A percentile compares a stretch with the other conserved stretches of the same genome.
Evolutionary conservation across 2,797 vertebrate genomes (phyloP).

Genomic region (Semaprochilodus insignis): DNA sequence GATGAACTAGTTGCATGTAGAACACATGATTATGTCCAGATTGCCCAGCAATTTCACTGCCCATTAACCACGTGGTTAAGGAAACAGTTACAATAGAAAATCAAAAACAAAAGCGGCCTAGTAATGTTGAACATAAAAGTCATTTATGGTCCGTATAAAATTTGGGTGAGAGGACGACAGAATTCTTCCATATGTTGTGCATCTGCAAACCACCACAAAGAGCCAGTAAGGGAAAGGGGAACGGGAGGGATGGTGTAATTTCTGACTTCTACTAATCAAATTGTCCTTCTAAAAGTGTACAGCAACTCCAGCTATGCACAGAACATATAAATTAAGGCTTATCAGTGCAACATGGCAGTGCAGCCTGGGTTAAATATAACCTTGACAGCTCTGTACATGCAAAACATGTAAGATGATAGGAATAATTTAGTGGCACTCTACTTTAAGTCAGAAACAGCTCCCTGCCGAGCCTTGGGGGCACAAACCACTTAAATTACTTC

Average conservation of each 20-base stretch:
- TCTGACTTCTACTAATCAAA: neutral
- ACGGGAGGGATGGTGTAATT: no score
- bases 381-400: neutral
- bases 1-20: conserved; percentile 4
- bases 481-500: neutral
- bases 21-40: conserved; percentile 34
- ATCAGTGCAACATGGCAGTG: neutral
- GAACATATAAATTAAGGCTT: conserved; percentile 5
- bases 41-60: conserved; percentile 7
- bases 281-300: no score
- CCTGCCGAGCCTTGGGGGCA: neutral
- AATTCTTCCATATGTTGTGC: conserved; percentile 12
- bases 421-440: conserved; percentile 2
- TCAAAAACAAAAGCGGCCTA: neutral
- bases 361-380: neutral
- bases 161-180: neutral
- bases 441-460: neutral
- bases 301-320: neutral
- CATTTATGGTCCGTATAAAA: neutral
- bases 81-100: neutral
- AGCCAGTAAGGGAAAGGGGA: neutral
- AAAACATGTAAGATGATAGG: neutral
- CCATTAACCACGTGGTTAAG: neutral
- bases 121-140: conserved; percentile 13
- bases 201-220: neutral